Conservation (phyloP, 2,113 vertebrate genomes). For the Chrysochloris asiatica region DNA sequence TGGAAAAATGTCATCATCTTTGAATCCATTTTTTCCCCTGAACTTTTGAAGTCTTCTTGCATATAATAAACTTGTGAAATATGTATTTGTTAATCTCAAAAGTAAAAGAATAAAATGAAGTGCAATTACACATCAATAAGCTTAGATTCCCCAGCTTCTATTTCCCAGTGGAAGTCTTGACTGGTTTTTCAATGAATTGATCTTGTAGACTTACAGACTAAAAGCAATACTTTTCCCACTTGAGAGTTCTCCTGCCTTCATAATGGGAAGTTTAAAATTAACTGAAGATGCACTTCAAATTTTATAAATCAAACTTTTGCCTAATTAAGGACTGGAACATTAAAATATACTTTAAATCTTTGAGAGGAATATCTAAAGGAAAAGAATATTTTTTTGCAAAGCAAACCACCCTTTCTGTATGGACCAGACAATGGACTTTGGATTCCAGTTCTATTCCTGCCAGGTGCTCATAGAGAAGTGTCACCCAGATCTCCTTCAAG, state of each 20-base stretch:
- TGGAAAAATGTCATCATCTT: too few species aligned
- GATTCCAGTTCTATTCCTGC: fast-evolving
- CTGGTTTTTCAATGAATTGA: neutral
- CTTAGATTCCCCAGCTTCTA: neutral
- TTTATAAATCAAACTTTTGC: neutral
- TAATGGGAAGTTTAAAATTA: neutral
- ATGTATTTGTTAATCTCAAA: neutral
- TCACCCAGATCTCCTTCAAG: neutral
- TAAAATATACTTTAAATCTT: neutral
- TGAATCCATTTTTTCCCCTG: too few species aligned
- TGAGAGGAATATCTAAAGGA: neutral
- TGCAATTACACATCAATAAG: neutral
- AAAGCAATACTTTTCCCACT: neutral
- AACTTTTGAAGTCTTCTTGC: too few species aligned
- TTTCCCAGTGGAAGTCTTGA: neutral
- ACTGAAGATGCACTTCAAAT: neutral
- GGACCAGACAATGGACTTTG: neutral
- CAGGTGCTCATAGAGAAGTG: too few species aligned
- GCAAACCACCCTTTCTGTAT: neutral
- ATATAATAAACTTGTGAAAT: neutral
- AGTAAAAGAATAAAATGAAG: neutral
- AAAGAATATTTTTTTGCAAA: neutral
- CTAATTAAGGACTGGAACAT: neutral
- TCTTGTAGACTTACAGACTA: neutral
- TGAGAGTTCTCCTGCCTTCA: neutral